Evolutionary conservation across 1,140 invertebrate species (phyloP).

Genomic region (Cydia strobilella): DNA sequence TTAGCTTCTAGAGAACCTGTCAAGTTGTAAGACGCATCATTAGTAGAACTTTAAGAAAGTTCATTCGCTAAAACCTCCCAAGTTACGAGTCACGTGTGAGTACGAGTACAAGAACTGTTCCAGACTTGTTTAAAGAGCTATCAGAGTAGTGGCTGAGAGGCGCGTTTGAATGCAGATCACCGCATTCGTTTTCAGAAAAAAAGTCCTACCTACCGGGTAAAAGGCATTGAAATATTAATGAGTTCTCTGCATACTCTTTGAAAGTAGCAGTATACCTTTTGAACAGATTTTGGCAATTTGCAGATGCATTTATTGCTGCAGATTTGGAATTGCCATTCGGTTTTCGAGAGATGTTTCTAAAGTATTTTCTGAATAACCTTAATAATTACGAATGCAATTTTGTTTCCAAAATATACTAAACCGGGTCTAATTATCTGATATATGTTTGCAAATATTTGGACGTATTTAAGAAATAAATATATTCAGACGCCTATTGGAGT

Average conservation of each 20-base stretch:
- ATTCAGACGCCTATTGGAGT: not conserved
- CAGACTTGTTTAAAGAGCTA: constrained; percentile 41
- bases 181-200: constrained; percentile 12
- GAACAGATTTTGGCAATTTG: not conserved
- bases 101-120: constrained; percentile 35
- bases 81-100: constrained; percentile 35
- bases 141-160: constrained; percentile 35
- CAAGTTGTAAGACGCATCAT: constrained; percentile 35
- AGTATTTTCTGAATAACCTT: not conserved
- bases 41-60: constrained; percentile 34
- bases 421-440: too few species aligned
- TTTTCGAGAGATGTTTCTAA: not conserved
- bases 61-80: constrained; percentile 40
- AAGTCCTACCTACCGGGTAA: constrained; percentile 14
- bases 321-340: not conserved
- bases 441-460: too few species aligned
- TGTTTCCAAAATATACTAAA: not conserved
- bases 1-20: not conserved
- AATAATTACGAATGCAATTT: not conserved
- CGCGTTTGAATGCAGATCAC: constrained; percentile 40
- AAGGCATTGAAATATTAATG: constrained; percentile 15
- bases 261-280: not conserved
- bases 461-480: too few species aligned
- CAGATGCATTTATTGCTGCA: not conserved
- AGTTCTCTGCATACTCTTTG: not conserved